These are phyloP conservation scores for Clarias batrachus DNA, from an alignment of 2,113 vertebrate genomes.

Conservation along the genomic window DNA sequence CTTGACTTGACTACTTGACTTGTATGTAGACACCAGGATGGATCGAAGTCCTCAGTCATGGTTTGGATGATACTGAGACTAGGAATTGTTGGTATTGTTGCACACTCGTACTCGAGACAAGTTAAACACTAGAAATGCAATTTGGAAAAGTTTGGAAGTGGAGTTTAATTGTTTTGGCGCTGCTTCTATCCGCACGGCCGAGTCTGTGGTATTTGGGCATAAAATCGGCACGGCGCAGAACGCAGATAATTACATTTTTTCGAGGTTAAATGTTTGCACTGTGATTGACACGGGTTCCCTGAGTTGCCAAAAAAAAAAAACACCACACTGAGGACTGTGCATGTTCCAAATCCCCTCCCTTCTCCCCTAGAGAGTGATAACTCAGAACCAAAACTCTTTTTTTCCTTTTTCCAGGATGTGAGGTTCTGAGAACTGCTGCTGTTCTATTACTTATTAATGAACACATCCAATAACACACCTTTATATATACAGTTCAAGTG, in stretches of 20 bases:
- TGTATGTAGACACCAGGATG: background rate
- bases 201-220: constrained; percentile 35
- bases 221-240: background rate
- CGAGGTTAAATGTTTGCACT: constrained; percentile 40
- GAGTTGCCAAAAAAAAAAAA: background rate
- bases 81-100: background rate
- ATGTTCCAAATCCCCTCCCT: background rate
- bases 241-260: constrained; percentile 43
- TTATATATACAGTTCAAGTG: background rate
- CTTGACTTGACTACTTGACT: no score
- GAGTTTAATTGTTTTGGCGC: constrained; percentile 31
- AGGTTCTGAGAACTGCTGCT: background rate
- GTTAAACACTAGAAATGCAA: background rate
- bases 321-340: background rate
- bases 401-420: background rate
- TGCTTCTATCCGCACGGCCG: constrained; percentile 7
- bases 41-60: background rate
- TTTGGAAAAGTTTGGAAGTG: constrained; percentile 21
- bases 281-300: constrained; percentile 36
- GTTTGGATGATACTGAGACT: background rate
- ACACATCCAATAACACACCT: background rate
- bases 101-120: background rate
- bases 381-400: background rate
- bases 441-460: background rate
- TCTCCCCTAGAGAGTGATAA: constrained; percentile 12